Percentiles rank a stretch among this genome's conserved stretches.
Evolutionary conservation across 2,888 invertebrate species (phyloP).

Genomic region (Lycocerus yunnanus): DNA sequence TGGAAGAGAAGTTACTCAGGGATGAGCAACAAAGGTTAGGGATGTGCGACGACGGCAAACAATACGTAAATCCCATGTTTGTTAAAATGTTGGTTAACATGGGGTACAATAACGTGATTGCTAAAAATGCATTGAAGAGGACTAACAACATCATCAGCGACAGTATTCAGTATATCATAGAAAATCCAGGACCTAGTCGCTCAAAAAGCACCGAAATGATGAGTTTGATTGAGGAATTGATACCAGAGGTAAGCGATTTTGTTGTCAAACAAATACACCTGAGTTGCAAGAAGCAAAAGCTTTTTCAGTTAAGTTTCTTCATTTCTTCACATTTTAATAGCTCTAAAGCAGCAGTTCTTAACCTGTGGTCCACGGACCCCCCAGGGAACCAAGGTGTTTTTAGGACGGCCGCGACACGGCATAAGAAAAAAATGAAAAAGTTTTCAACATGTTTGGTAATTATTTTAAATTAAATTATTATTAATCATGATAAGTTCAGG

Average conservation of each 20-base stretch:
- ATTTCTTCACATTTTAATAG: too few species aligned
- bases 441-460: too few species aligned
- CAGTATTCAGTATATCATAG: conserved; percentile 68
- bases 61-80: conserved; percentile 59
- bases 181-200: conserved; percentile 59
- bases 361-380: too few species aligned
- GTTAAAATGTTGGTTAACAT: conserved; percentile 65
- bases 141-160: conserved; percentile 71
- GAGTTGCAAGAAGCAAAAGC: too few species aligned
- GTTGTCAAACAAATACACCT: neutral
- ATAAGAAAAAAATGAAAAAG: too few species aligned
- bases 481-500: too few species aligned
- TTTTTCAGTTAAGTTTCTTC: too few species aligned
- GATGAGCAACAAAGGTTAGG: conserved; percentile 60
- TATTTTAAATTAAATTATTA: too few species aligned
- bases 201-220: conserved; percentile 50
- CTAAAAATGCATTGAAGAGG: conserved; percentile 65
- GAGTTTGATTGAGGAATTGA: conserved; percentile 47
- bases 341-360: too few species aligned
- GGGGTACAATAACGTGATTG: conserved; percentile 68
- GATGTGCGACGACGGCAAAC: conserved; percentile 63
- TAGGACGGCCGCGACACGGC: too few species aligned
- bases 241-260: conserved; percentile 44
- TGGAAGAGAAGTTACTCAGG: conserved; percentile 56
- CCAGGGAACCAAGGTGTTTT: too few species aligned